Percentiles rank a stretch among this genome's conserved stretches.
phyloP scores from a whole-genome alignment of 2,888 invertebrate species.

The Romanomermis culicivorax region DNA sequence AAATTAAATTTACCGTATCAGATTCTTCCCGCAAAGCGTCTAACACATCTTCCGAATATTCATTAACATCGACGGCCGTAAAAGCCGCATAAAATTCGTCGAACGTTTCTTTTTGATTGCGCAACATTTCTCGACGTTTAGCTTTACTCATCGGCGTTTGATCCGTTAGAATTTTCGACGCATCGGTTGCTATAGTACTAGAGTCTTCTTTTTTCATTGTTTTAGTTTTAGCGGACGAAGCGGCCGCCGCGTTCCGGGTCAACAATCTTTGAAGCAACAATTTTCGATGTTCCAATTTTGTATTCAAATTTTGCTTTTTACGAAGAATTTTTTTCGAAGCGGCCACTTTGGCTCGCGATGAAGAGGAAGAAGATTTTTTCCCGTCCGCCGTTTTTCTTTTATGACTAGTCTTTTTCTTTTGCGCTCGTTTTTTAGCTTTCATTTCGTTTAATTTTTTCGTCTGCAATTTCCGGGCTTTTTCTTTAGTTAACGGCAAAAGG shows the following conservation, averaged over 20 bases:
- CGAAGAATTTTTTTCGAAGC: background rate
- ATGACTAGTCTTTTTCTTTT: background rate
- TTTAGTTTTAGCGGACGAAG: too few species aligned
- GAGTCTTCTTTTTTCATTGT: too few species aligned
- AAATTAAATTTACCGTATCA: background rate
- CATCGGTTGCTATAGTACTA: too few species aligned
- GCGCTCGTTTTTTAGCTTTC: background rate
- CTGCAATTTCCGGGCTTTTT: slow-evolving; percentile 10
- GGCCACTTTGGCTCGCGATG: background rate
- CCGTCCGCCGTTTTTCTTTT: background rate
- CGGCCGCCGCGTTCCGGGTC: too few species aligned
- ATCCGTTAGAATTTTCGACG: background rate
- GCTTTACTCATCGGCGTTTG: background rate
- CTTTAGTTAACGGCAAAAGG: slow-evolving; percentile 7
- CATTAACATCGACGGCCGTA: slow-evolving; percentile 2
- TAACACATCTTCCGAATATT: slow-evolving; percentile 6
- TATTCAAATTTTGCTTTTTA: too few species aligned
- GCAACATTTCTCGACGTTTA: background rate
- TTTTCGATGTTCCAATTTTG: too few species aligned
- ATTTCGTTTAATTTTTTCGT: slow-evolving; percentile 2
- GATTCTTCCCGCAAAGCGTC: background rate
- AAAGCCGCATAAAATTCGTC: background rate
- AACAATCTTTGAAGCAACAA: too few species aligned
- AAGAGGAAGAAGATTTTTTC: background rate
- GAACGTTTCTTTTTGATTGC: background rate